phyloP scores from a whole-genome alignment of 2,888 invertebrate species.

The Hecatera dysodea region DNA sequence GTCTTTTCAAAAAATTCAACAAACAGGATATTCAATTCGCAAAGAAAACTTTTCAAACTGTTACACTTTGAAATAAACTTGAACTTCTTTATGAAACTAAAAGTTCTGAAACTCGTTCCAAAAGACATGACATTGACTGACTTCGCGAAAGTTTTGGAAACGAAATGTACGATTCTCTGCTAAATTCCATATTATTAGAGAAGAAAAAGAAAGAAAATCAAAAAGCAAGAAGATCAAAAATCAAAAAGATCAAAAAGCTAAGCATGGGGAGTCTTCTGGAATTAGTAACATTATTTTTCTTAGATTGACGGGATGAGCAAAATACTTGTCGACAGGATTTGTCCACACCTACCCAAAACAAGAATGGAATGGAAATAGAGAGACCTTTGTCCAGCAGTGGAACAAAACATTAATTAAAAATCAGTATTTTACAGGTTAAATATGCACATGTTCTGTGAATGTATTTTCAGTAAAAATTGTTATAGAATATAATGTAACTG shows the following conservation, averaged over 20 bases:
- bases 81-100: constrained; percentile 35
- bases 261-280: not conserved
- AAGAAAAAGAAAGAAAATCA: too few species aligned
- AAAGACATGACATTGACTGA: constrained; percentile 60
- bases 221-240: too few species aligned
- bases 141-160: constrained; percentile 40
- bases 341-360: too few species aligned
- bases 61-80: constrained; percentile 47
- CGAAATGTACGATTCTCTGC: constrained; percentile 3
- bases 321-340: too few species aligned
- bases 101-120: constrained; percentile 33
- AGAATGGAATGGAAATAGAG: too few species aligned
- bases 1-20: constrained; percentile 13
- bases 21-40: constrained; percentile 49
- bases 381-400: too few species aligned
- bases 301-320: too few species aligned
- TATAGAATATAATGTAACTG: too few species aligned
- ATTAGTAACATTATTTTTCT: not conserved
- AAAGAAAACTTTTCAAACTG: constrained; percentile 42
- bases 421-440: too few species aligned
- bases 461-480: too few species aligned
- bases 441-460: too few species aligned
- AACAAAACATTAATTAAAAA: too few species aligned
- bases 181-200: constrained; percentile 16
- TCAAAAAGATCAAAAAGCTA: not conserved